These are phyloP conservation scores for Liasis olivaceus DNA, from an alignment of 2,797 vertebrate species.

Conservation along the genomic window DNA sequence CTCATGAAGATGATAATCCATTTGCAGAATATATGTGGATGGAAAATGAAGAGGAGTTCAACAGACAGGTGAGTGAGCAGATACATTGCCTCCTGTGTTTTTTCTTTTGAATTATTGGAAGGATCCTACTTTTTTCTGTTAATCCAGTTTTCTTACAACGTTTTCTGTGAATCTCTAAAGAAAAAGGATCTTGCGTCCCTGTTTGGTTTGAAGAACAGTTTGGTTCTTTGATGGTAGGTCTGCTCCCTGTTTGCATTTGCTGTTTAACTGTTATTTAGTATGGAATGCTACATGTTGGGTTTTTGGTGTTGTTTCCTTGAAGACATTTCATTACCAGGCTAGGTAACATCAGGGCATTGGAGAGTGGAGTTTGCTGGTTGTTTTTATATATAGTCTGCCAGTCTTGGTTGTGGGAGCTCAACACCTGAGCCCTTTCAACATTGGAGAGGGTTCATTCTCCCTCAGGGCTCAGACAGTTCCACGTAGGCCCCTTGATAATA, in stretches of 20 bases:
- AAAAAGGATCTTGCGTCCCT: accelerated
- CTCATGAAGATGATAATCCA: conserved; percentile 84
- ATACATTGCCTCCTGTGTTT: neutral
- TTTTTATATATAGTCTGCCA: neutral
- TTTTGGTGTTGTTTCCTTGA: neutral
- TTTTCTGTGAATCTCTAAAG: neutral
- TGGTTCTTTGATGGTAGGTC: neutral
- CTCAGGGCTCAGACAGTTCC: neutral
- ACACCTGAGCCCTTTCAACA: neutral
- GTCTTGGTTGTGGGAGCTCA: neutral
- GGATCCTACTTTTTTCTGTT: neutral
- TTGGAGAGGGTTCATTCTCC: neutral
- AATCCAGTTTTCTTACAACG: neutral
- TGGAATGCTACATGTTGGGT: neutral
- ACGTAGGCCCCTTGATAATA: neutral
- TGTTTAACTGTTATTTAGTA: neutral
- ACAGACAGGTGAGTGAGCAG: conserved; percentile 81
- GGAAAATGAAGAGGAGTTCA: conserved; percentile 94
- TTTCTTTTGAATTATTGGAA: neutral
- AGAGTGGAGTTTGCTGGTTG: neutral
- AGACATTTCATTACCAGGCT: neutral
- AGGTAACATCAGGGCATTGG: neutral
- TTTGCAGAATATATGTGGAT: conserved; percentile 96
- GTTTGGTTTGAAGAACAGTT: too few relatives aligned
- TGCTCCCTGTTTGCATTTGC: neutral